A percentile compares a stretch with the other conserved stretches of the same genome.
Conservation (phyloP, 2,797 vertebrate genomes). For the Gymnoscopelus microlampas region DNA sequence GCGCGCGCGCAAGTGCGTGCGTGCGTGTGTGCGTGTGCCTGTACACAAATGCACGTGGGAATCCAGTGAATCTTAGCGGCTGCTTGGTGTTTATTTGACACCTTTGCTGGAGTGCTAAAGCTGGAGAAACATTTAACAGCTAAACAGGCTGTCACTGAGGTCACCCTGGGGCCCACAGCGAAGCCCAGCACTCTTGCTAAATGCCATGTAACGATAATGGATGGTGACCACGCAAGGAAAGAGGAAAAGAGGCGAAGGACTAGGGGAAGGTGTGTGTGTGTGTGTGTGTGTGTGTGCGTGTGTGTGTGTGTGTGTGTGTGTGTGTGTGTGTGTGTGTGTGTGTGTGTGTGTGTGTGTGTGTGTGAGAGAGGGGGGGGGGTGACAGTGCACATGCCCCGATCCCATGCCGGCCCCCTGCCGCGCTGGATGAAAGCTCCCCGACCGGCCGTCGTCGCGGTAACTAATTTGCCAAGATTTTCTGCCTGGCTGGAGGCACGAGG, state of each 20-base stretch:
- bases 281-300: constrained; percentile 15
- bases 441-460: constrained; percentile 81
- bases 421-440: constrained; percentile 82
- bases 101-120: constrained; percentile 79
- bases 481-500: constrained; percentile 85
- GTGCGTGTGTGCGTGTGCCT: background rate
- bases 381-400: constrained; percentile 47
- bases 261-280: background rate
- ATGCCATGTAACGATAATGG: constrained; percentile 70
- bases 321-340: constrained; percentile 3
- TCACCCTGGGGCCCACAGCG: constrained; percentile 15
- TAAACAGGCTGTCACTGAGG: constrained; percentile 38
- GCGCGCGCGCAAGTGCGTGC: too few species aligned
- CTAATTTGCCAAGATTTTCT: constrained; percentile 89
- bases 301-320: constrained; percentile 45
- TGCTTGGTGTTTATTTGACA: constrained; percentile 71
- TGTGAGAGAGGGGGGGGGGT: constrained; percentile 21
- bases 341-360: constrained; percentile 26
- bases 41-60: constrained; percentile 21
- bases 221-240: constrained; percentile 29
- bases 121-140: constrained; percentile 71
- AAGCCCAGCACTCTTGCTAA: constrained; percentile 31
- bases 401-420: constrained; percentile 68
- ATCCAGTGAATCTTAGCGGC: constrained; percentile 61
- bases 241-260: constrained; percentile 6